These are phyloP conservation scores for Rambutsinella grinnellia DNA, from an alignment of 2,888 invertebrate species.

Conservation along the genomic window DNA sequence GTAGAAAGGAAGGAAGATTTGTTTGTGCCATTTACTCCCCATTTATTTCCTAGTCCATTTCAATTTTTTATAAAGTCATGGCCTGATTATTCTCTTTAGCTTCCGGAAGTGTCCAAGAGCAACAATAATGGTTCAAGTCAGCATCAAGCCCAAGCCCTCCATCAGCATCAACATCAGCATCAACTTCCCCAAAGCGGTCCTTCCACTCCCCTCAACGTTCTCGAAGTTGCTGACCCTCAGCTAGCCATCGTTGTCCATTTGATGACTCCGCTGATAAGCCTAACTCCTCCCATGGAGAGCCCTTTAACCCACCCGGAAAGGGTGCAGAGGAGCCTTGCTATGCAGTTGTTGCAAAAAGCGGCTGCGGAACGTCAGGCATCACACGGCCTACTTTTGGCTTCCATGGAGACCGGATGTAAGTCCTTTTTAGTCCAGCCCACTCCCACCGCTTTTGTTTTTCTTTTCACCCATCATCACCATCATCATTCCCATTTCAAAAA, in stretches of 20 bases:
- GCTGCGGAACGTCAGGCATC: slow-evolving; percentile 82
- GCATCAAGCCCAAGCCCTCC: no score
- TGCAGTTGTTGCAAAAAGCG: slow-evolving; percentile 68
- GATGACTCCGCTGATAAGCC: slow-evolving; percentile 89
- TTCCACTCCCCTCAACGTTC: slow-evolving; percentile 77
- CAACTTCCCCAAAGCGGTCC: no score
- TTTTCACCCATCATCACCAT: slow-evolving; percentile 4
- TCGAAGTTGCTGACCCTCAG: slow-evolving; percentile 91
- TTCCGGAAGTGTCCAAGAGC: slow-evolving; percentile 73
- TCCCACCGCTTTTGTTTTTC: no score
- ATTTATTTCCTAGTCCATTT: no score
- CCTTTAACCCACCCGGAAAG: slow-evolving; percentile 84
- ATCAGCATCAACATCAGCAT: no score
- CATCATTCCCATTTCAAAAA: background rate
- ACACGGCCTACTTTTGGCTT: slow-evolving; percentile 88
- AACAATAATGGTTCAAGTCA: slow-evolving; percentile 55
- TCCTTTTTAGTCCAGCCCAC: slow-evolving; percentile 3
- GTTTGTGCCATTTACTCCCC: no score
- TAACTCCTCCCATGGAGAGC: slow-evolving; percentile 85
- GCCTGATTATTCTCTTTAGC: slow-evolving; percentile 76
- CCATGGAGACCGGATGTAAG: slow-evolving; percentile 86
- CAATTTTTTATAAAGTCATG: no score
- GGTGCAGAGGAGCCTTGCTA: slow-evolving; percentile 75
- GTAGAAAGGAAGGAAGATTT: no score
- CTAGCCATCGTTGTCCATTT: slow-evolving; percentile 86